These are phyloP conservation scores for Barypeithes pellucidus DNA, from an alignment of 2,888 invertebrate species.

Conservation along the genomic window DNA sequence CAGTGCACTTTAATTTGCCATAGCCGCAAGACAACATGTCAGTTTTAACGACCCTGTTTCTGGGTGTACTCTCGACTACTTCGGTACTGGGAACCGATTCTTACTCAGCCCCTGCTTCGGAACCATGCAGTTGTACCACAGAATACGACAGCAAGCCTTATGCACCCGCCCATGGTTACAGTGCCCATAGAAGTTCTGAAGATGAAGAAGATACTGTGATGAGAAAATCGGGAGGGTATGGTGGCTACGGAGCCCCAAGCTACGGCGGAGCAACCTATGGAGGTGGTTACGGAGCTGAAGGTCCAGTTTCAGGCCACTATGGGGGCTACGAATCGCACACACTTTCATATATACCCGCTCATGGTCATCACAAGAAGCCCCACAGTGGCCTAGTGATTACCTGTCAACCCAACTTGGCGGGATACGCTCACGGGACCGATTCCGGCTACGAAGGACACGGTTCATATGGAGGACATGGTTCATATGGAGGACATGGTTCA, in stretches of 20 bases:
- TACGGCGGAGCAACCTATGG: no score
- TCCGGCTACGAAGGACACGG: no score
- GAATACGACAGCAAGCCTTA: constrained; percentile 37
- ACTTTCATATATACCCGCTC: constrained; percentile 8
- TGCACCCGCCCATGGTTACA: constrained; percentile 36
- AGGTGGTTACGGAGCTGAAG: not conserved
- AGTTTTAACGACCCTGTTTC: not conserved
- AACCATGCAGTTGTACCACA: not conserved
- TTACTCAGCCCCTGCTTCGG: constrained; percentile 39
- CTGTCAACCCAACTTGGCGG: constrained; percentile 68
- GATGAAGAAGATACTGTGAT: constrained; percentile 46
- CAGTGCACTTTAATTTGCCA: not conserved
- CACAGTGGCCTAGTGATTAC: constrained; percentile 68
- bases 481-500: not conserved
- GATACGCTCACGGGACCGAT: constrained; percentile 62
- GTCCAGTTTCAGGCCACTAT: not conserved
- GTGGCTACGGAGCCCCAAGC: not conserved
- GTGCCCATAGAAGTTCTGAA: constrained; percentile 23
- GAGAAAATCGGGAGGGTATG: constrained; percentile 36
- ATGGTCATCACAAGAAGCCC: constrained; percentile 5
- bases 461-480: constrained; percentile 20
- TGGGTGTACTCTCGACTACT: not conserved
- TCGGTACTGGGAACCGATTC: not conserved
- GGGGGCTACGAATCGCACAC: not conserved
- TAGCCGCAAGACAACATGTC: not conserved